Evolutionary conservation across 53 echinoderm and acorn worm genomes (phyloP).

Genomic region (Antedon mediterranea): DNA sequence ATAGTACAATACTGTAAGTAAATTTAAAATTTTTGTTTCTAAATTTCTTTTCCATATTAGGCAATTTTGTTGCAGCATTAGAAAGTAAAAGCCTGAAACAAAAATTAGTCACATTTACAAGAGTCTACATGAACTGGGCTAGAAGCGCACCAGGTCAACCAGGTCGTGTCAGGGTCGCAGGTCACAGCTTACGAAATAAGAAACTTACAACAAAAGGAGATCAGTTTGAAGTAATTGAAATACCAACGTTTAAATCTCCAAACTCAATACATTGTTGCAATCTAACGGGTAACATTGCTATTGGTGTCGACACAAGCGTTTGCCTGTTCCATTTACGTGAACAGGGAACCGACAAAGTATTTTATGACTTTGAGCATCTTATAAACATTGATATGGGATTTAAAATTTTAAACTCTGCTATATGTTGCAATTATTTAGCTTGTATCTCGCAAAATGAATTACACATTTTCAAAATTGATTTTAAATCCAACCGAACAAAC

Average conservation of each 20-base stretch:
- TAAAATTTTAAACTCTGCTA: neutral
- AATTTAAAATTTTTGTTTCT: too few species aligned
- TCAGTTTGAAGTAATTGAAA: neutral
- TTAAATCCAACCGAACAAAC: neutral
- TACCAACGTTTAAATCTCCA: neutral
- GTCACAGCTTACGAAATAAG: neutral
- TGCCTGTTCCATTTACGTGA: neutral
- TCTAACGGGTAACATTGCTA: neutral
- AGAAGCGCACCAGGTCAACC: neutral
- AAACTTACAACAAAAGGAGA: neutral
- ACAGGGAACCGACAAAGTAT: slow-evolving; percentile 2
- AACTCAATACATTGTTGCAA: neutral
- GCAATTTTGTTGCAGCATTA: neutral
- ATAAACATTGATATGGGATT: slow-evolving; percentile 6
- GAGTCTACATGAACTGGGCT: neutral
- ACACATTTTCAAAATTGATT: slow-evolving; percentile 3
- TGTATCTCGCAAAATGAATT: neutral
- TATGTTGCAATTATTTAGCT: slow-evolving; percentile 1
- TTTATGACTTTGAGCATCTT: slow-evolving; percentile 5
- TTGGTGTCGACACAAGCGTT: neutral
- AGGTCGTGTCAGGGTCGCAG: neutral
- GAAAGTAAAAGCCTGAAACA: neutral
- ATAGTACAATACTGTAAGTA: too few species aligned
- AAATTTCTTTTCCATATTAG: neutral
- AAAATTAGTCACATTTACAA: neutral